phyloP scores from a whole-genome alignment of 2,888 invertebrate species.

The Azorinus chamasolen region DNA sequence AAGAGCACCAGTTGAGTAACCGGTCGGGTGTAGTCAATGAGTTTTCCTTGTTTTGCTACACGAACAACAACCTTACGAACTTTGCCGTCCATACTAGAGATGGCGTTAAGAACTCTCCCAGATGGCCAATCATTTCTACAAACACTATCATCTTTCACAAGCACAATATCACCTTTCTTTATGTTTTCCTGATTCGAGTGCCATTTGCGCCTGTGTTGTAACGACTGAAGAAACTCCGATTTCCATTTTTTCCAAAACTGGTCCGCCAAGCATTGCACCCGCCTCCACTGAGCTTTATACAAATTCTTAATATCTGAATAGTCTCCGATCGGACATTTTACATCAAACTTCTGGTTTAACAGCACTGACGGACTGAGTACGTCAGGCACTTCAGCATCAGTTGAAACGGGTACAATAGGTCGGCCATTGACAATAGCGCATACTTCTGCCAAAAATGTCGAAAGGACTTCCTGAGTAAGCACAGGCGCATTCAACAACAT shows the following conservation, averaged over 20 bases:
- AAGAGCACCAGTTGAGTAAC: too few relatives aligned
- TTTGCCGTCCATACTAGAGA: slow-evolving; percentile 39
- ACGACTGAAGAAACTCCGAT: slow-evolving; percentile 33
- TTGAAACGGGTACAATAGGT: slow-evolving; percentile 32
- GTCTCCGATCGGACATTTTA: neutral
- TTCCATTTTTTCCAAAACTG: slow-evolving; percentile 56
- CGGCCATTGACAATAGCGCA: slow-evolving; percentile 46
- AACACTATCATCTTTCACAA: slow-evolving; percentile 32
- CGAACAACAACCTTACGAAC: slow-evolving; percentile 31
- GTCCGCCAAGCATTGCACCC: slow-evolving; percentile 46
- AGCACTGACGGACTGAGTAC: slow-evolving; percentile 26
- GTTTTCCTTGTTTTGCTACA: too few relatives aligned
- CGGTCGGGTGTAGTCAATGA: too few relatives aligned
- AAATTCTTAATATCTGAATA: slow-evolving; percentile 33
- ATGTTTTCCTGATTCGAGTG: slow-evolving; percentile 24
- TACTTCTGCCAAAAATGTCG: slow-evolving; percentile 53
- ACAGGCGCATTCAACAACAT: slow-evolving; percentile 11
- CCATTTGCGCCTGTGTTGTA: slow-evolving; percentile 52
- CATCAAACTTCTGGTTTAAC: slow-evolving; percentile 23
- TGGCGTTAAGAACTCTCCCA: slow-evolving; percentile 30
- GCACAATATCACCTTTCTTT: slow-evolving; percentile 49
- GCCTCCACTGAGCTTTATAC: slow-evolving; percentile 51
- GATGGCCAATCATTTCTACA: slow-evolving; percentile 50
- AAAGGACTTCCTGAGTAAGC: slow-evolving; percentile 51
- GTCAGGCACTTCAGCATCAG: slow-evolving; percentile 19